These are phyloP conservation scores for Entomyzon cyanotis DNA, from an alignment of 2,113 vertebrate species.

Conservation along the genomic window DNA sequence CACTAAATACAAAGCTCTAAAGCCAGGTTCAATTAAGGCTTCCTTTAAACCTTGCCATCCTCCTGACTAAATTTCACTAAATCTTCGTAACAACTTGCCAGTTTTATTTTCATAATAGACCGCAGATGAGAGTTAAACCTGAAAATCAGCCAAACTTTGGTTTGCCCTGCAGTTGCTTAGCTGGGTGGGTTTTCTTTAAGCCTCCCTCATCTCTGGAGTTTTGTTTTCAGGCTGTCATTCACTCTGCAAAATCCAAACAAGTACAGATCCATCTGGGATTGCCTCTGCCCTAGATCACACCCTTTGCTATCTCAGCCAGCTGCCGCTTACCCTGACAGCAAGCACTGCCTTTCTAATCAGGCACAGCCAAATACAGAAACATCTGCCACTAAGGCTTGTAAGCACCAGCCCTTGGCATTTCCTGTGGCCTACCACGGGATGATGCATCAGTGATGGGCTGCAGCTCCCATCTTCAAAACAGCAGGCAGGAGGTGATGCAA, in stretches of 20 bases:
- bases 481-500: not conserved
- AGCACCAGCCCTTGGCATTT: not conserved
- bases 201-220: not conserved
- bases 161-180: not conserved
- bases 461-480: not conserved
- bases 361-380: not conserved
- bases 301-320: not conserved
- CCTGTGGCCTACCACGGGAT: not conserved
- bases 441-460: not conserved
- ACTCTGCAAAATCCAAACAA: slow-evolving; percentile 22
- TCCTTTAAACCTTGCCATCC: not conserved
- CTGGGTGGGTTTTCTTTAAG: not conserved
- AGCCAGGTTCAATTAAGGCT: not conserved
- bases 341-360: not conserved
- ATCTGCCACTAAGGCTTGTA: not conserved
- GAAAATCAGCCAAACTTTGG: slow-evolving; percentile 16
- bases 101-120: slow-evolving; percentile 39
- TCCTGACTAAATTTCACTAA: not conserved
- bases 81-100: not conserved
- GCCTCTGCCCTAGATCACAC: not conserved
- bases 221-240: not conserved
- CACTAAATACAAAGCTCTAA: not conserved
- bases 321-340: not conserved
- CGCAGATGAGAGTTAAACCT: slow-evolving; percentile 1
- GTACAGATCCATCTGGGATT: not conserved